Evolutionary conservation across 2,888 invertebrate species (phyloP), one percentile per base, ranked within the genome.

Genomic region (Mongoloraphidia duomilia): DNA sequence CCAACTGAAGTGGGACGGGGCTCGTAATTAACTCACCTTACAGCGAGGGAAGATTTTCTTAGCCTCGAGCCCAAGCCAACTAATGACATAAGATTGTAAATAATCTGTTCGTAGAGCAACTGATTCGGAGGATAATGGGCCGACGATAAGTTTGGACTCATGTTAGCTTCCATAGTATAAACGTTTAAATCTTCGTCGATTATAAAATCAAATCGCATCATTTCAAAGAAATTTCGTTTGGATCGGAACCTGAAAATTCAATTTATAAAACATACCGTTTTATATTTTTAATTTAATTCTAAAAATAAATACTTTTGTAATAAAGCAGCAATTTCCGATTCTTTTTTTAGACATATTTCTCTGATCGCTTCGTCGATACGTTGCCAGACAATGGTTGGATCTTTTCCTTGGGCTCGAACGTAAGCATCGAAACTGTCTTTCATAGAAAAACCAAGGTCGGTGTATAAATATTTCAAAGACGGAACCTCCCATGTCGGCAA

Each of bases 101-200:
- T 60, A 0, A 96, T 87, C 71, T 96, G 94, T 60, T 95, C 91
- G 61, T 96, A 97, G 1, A 97, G 68, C 34, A 90, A 65, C 53
- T 79, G 76, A 66, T 97, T 97, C 0, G 81, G 85, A n/a, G 84
- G 81, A 64, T 84, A 96, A 67, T 96, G 94, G 0, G 84, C 84
- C 0, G 95, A 92, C 0, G 92, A 92, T 50, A 97, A 73, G 72
- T 97, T 97, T 0, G 97, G 97, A 11, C 94, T 94, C 97, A 97
- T 96, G 62, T 97, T 97, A 1, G 92, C 95, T 71, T 97, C 97
- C 78, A 97, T 82, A 8, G 94, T 71, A 60, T 80, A 86, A 0
- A 95, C 87, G 44, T 84, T 84, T 0, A 96, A 65, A 47, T 91
- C 71, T 55, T 90, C 85, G 63, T 96, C 93, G 2, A 96, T 71